Conservation (phyloP, 2,113 vertebrate species). For the Ancistrus triradiatus region DNA sequence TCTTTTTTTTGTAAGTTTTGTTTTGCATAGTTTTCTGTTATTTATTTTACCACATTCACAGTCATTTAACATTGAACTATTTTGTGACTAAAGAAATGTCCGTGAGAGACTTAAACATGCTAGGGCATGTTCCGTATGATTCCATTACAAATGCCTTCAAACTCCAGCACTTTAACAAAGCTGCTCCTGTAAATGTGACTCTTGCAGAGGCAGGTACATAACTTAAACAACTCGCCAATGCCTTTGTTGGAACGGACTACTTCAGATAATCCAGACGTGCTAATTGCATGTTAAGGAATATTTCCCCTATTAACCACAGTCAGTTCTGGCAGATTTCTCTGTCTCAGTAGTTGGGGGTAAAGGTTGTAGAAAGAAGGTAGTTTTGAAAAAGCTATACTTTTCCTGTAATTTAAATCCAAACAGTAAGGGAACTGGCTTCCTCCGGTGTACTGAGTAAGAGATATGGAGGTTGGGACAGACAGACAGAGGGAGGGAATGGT, state of each 20-base stretch:
- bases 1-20: constrained; percentile 19
- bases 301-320: too few relatives aligned
- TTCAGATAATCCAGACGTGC: too few relatives aligned
- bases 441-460: constrained; percentile 43
- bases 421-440: constrained; percentile 29
- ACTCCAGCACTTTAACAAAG: constrained; percentile 40
- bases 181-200: constrained; percentile 15
- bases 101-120: too few relatives aligned
- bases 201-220: constrained; percentile 30
- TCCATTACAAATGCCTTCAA: constrained; percentile 56
- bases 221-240: not conserved
- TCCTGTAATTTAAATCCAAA: too few relatives aligned
- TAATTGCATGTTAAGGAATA: too few relatives aligned
- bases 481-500: constrained; percentile 39
- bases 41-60: constrained; percentile 21
- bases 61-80: constrained; percentile 40
- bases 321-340: too few relatives aligned
- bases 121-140: constrained; percentile 56
- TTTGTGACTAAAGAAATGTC: constrained; percentile 44
- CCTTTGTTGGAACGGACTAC: too few relatives aligned
- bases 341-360: not conserved
- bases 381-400: too few relatives aligned
- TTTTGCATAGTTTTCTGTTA: constrained; percentile 3
- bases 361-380: too few relatives aligned
- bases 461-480: constrained; percentile 41